Evolutionary conservation across 2,113 vertebrate species (phyloP), one percentile per base, ranked within the genome.

Genomic region (Xenopus laevis): DNA sequence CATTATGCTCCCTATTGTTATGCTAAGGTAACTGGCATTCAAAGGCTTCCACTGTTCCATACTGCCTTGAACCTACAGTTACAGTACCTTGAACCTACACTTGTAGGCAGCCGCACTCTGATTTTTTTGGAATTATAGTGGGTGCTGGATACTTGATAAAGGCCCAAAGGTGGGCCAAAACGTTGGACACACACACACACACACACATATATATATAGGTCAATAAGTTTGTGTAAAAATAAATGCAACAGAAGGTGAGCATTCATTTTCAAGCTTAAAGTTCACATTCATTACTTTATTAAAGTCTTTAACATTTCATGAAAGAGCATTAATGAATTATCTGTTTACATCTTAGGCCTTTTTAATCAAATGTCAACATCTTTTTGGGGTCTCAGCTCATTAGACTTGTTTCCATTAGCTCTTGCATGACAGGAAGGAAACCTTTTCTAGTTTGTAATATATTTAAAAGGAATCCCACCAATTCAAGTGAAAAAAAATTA

Each of bases 361-460:
- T 77, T 77, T 77, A 77, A 77, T 77, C 66, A 77, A 77, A 77
- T 77, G 74, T 77, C 74, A 77, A 77, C 67, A 77, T 77, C 74
- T 70, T 77, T 68, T 77, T 77, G 74, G 74, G 74, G 74, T 77
- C 74, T 70, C 30, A 18, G 59, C 74, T 77, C 74, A 77, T 77
- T 77, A 77, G 61, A 60, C 57, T 64, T 69, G 77, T 68, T 68
- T 78, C 59, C 64, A 64, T 66, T 59, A 68, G 59, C 59, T 73
- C 46, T 69, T 58, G 33, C 40, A 23, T 57, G 65, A 72, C 77
- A 68, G 57, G 65, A 73, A 64, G 57, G 71, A 68, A 68, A 68
- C 46, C 33, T 68, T 68, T 72, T 63, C 20, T 58, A 68, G 64
- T 45, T 68, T 55, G 50, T 72, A 20, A 68, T 72, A 58, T 68